Conservation (phyloP, 2,888 invertebrate species). For the Drosophila monieri region DNA sequence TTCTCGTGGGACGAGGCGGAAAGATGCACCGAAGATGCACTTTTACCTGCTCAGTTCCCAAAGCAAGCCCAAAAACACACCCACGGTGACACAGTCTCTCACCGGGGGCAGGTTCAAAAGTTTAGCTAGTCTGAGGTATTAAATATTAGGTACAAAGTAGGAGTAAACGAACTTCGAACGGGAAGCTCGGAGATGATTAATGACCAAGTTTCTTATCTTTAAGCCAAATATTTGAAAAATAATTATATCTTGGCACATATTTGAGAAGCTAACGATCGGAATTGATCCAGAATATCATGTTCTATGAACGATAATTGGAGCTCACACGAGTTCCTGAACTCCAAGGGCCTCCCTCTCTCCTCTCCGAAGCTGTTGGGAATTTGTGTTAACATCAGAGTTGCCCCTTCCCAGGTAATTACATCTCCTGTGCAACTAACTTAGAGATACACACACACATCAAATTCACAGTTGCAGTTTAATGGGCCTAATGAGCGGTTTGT, state of each 20-base stretch:
- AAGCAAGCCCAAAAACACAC: constrained; percentile 5
- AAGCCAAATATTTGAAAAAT: constrained; percentile 8
- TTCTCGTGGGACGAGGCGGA: constrained; percentile 24
- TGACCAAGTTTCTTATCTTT: background rate
- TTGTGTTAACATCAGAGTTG: constrained; percentile 65
- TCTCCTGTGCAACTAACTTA: constrained; percentile 40
- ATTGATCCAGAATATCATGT: background rate
- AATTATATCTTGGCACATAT: constrained; percentile 11
- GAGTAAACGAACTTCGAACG: constrained; percentile 5
- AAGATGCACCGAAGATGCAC: constrained; percentile 8
- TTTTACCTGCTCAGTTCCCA: constrained; percentile 23
- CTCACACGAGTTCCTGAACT: background rate
- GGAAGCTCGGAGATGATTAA: constrained; percentile 14
- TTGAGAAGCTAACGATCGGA: background rate
- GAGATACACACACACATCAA: constrained; percentile 32
- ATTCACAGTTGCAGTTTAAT: constrained; percentile 63
- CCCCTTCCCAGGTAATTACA: constrained; percentile 66
- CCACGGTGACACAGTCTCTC: constrained; percentile 63
- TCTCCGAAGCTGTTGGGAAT: constrained; percentile 38
- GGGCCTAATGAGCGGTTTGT: constrained; percentile 76
- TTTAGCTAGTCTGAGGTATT: background rate
- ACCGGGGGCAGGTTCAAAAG: constrained; percentile 26
- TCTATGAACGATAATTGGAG: too few species aligned
- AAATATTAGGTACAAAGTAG: background rate
- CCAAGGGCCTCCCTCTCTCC: background rate